Conservation (phyloP, 2,113 vertebrate genomes). For the Nothoprocta perdicaria region DNA sequence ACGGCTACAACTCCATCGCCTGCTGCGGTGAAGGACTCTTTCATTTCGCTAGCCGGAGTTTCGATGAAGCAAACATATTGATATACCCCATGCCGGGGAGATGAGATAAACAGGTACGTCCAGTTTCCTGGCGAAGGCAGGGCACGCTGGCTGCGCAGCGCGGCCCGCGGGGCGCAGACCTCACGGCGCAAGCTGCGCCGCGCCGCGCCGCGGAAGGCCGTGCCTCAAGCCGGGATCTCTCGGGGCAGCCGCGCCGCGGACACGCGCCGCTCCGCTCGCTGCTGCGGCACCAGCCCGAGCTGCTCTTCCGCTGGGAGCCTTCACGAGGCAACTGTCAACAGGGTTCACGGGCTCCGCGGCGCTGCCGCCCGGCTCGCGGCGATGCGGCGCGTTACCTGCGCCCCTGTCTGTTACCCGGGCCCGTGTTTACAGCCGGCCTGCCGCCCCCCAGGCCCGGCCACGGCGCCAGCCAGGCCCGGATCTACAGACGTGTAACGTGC, state of each 20-base stretch:
- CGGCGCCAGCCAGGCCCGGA: no score
- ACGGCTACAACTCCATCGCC: neutral
- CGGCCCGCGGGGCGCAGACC: neutral
- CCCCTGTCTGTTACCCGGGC: no score
- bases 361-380: neutral
- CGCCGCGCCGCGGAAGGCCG: neutral
- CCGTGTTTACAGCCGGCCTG: no score
- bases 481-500: no score
- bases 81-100: conserved; percentile 14
- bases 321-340: conserved; percentile 58
- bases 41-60: neutral
- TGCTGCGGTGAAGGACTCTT: neutral
- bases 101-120: conserved; percentile 63
- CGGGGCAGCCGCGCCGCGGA: neutral
- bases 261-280: neutral
- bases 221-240: neutral
- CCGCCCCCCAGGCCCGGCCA: no score
- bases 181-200: neutral
- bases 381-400: neutral
- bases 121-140: conserved; percentile 55
- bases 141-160: conserved; percentile 9
- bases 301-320: conserved; percentile 25
- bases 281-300: neutral
- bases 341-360: neutral
- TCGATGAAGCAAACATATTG: conserved; percentile 20